Base-by-base conservation (phyloP, 2,797 vertebrate genomes). In the Coilia nasus region DNA sequence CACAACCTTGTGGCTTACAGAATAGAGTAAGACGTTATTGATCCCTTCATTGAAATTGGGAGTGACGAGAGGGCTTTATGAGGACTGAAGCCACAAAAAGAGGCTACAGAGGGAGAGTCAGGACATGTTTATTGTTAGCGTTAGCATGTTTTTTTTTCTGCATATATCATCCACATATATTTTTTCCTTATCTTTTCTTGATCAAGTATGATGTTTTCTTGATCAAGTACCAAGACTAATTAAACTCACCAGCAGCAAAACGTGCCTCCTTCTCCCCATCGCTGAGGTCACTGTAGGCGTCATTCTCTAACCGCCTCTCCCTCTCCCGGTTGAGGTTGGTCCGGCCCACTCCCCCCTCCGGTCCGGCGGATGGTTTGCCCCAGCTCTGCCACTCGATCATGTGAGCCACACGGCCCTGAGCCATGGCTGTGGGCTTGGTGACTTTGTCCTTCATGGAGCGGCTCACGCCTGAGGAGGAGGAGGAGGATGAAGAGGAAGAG, bases 321-420 rank as follows among this genome's bases (percentile, higher is more conserved):
- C 95, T 95, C 78, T 95, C 95, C 5, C 94, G 88, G 88, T 92
- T 91, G 0, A 97, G 95, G 19, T 98, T 97, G 89, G 94, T 92
- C 25, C 94, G 96, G 1, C 96, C 95, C 0, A 91, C 88, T 35
- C 94, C 94, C 0, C 96, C 96, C 23, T 91, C 89, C 1, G 96
- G 97, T 67, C 97, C 97, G 0, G 96, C 97, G 0, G 95, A 95
- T 0, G 95, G 95, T 86, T 96, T 96, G 85, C 96, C 97, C 98
- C 98, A 99, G 88, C 97, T 98, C 93, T 99, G 98, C 98, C 98
- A 99, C 87, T 99, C 98, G 28, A 99, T 98, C 98, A 99, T 99
- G 93, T 99, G 98, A 15, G 98, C 98, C 23, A 99, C 98, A 0
- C 96, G 96, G 85, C 98, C 98, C 90, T 97, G 97, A 0, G 97